Conservation (phyloP, 2,113 vertebrate species). For the Anarhynchus alexandrinus region DNA sequence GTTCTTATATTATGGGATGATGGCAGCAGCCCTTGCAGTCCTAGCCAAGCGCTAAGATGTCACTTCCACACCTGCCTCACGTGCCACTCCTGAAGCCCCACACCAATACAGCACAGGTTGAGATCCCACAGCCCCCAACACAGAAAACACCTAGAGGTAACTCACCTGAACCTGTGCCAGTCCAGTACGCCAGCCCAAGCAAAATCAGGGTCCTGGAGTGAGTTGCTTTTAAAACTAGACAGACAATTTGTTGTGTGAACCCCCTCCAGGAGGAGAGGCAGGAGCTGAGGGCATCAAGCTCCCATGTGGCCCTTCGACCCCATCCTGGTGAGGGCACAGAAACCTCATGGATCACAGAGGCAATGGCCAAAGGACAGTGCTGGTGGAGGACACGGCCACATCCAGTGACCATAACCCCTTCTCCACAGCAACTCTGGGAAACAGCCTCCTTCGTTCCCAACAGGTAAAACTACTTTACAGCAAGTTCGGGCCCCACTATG, state of each 20-base stretch:
- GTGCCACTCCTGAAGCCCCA: background rate
- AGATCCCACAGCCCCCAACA: rapidly evolving
- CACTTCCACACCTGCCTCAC: background rate
- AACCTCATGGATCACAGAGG: rapidly evolving
- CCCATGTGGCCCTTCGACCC: rapidly evolving
- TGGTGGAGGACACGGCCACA: background rate
- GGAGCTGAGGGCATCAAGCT: background rate
- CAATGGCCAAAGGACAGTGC: background rate
- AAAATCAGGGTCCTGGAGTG: background rate
- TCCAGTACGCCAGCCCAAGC: rapidly evolving
- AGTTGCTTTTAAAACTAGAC: background rate
- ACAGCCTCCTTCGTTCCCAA: background rate
- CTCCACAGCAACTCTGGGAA: background rate
- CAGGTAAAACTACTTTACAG: background rate
- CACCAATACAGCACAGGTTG: rapidly evolving
- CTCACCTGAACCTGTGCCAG: background rate
- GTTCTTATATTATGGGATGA: background rate
- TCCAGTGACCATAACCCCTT: background rate
- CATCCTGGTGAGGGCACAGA: rapidly evolving
- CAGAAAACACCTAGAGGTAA: background rate
- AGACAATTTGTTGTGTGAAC: background rate
- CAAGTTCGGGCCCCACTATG: background rate
- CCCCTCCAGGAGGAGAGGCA: background rate
- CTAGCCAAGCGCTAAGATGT: background rate
- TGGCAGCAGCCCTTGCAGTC: background rate